These are phyloP conservation scores for Sphyrna mokarran DNA, from an alignment of 2,113 vertebrate genomes.

Conservation along the genomic window DNA sequence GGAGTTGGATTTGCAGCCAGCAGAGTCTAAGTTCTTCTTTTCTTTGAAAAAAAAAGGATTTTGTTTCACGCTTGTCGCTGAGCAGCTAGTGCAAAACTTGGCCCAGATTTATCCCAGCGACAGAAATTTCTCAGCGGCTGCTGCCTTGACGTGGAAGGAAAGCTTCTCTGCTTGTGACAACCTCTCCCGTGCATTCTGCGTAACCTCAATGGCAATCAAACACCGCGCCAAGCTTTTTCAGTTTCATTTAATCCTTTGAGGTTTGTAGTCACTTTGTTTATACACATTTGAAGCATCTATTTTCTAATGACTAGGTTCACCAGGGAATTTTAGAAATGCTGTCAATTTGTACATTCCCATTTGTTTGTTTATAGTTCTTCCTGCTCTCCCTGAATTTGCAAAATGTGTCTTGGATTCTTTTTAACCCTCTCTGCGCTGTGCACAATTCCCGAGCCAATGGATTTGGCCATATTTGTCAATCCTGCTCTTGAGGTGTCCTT, in stretches of 20 bases:
- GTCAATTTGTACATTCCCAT: background rate
- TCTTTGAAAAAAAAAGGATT: background rate
- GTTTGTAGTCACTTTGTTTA: background rate
- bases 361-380: background rate
- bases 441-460: background rate
- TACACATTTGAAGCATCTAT: background rate
- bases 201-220: background rate
- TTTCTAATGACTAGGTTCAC: background rate
- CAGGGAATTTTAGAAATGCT: background rate
- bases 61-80: background rate
- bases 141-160: background rate
- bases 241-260: background rate
- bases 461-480: background rate
- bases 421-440: background rate
- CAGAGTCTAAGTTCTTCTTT: background rate
- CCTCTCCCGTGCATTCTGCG: background rate
- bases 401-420: background rate
- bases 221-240: background rate
- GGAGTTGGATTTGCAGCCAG: background rate
- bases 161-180: background rate
- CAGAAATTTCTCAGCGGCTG: background rate
- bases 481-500: background rate
- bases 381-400: background rate
- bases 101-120: background rate
- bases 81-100: background rate